Evolutionary conservation across 2,888 invertebrate species (phyloP).

Genomic region (Mactromeris polynyma): DNA sequence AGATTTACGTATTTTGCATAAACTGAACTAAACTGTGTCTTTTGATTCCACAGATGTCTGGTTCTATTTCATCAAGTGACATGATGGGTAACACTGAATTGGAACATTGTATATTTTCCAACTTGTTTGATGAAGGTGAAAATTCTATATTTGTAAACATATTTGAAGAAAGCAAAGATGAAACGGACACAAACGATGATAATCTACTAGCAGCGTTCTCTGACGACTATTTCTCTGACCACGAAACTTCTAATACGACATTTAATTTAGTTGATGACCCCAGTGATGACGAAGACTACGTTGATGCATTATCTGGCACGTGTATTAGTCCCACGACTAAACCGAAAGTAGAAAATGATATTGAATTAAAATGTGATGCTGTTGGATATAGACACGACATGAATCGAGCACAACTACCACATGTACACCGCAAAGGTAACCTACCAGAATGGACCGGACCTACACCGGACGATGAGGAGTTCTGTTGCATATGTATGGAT

Average conservation of each 20-base stretch:
- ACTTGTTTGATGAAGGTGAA: not conserved
- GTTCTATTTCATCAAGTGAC: not conserved
- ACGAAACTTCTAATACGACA: not conserved
- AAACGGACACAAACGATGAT: not conserved
- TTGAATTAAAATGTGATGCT: not conserved
- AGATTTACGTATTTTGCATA: too few relatives aligned
- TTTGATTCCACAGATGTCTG: not conserved
- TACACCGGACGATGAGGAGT: slow-evolving; percentile 49
- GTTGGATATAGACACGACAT: not conserved
- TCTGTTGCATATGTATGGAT: slow-evolving; percentile 70
- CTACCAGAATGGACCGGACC: slow-evolving; percentile 28
- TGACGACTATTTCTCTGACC: not conserved
- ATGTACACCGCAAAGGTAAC: not conserved
- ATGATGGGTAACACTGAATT: not conserved
- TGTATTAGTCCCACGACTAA: too few relatives aligned
- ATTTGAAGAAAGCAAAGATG: not conserved
- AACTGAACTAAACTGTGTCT: not conserved
- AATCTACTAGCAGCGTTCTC: not conserved
- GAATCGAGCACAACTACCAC: not conserved
- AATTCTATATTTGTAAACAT: not conserved
- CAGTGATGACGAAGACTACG: not conserved
- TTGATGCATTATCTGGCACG: not conserved
- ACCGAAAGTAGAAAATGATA: slow-evolving; percentile 12
- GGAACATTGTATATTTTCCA: not conserved
- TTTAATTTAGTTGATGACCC: slow-evolving; percentile 25